A percentile compares a stretch with the other conserved stretches of the same genome.
Evolutionary conservation across 2,888 invertebrate genomes (phyloP).

Genomic region (Vannuccia rotundouncinata): DNA sequence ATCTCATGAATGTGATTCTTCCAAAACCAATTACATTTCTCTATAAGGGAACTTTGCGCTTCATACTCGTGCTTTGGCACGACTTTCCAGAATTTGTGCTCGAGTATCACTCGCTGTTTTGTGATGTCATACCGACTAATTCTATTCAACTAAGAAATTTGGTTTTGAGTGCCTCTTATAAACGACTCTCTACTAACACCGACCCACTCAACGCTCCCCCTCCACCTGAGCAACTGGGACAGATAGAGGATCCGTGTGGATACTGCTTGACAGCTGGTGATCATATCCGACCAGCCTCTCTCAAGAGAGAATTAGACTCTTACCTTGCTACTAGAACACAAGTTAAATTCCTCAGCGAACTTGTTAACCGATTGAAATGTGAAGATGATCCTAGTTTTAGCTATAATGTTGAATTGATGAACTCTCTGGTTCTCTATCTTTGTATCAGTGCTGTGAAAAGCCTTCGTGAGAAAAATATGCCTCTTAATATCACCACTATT

Average conservation of each 20-base stretch:
- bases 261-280: constrained; percentile 62
- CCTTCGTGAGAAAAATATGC: constrained; percentile 31
- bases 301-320: constrained; percentile 74
- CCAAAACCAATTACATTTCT: constrained; percentile 84
- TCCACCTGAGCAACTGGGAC: constrained; percentile 23
- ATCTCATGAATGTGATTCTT: constrained; percentile 88
- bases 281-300: constrained; percentile 28
- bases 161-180: constrained; percentile 89
- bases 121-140: constrained; percentile 97
- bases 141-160: constrained; percentile 97
- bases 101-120: constrained; percentile 97
- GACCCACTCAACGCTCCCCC: constrained; percentile 70
- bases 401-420: constrained; percentile 38
- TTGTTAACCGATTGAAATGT: constrained; percentile 55
- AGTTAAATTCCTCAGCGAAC: constrained; percentile 85
- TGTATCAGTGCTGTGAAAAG: constrained; percentile 34
- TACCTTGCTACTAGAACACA: constrained; percentile 88
- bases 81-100: constrained; percentile 99
- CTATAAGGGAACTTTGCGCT: constrained; percentile 83
- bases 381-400: constrained; percentile 7
- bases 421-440: constrained; percentile 35
- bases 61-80: constrained; percentile 85
- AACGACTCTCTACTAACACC: constrained; percentile 86
- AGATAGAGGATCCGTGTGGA: constrained; percentile 37
- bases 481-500: constrained; percentile 31